These are phyloP conservation scores for Petrosia ficiformis DNA, from an alignment of 37 sponge, comb jelly and placozoan species.

Conservation along the genomic window DNA sequence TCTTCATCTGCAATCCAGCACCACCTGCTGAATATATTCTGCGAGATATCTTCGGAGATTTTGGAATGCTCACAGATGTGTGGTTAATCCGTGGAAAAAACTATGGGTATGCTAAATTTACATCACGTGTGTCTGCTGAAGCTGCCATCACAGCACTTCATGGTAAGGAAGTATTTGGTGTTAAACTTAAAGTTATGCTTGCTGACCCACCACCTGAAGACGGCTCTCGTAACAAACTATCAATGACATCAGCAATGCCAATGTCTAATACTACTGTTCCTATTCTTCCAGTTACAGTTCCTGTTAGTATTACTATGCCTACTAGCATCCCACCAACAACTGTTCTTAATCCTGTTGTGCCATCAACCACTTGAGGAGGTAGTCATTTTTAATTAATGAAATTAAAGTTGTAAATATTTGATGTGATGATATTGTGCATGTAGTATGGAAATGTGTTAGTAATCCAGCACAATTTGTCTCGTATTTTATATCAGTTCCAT, in stretches of 20 bases:
- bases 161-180: constrained; percentile 85
- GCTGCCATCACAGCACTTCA: constrained; percentile 88
- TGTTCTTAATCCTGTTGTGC: too few relatives aligned
- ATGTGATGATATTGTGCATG: too few relatives aligned
- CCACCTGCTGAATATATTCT: constrained; percentile 81
- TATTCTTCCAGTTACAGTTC: neutral
- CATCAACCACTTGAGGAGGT: too few relatives aligned
- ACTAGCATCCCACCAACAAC: too few relatives aligned
- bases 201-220: constrained; percentile 84
- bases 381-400: too few relatives aligned
- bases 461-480: too few relatives aligned
- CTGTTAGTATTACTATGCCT: too few relatives aligned
- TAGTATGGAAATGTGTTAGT: too few relatives aligned
- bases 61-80: constrained; percentile 84
- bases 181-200: constrained; percentile 80
- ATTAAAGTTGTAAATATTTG: too few relatives aligned
- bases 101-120: constrained; percentile 92
- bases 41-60: constrained; percentile 78
- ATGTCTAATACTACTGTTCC: neutral
- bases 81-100: constrained; percentile 90
- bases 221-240: constrained; percentile 19
- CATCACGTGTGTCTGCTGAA: constrained; percentile 72
- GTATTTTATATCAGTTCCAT: too few relatives aligned
- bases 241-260: constrained; percentile 8
- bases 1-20: constrained; percentile 87